Evolutionary conservation across 2,113 vertebrate genomes (phyloP), one percentile per base, ranked within the genome.

Genomic region (Amblyopsis rosae): DNA sequence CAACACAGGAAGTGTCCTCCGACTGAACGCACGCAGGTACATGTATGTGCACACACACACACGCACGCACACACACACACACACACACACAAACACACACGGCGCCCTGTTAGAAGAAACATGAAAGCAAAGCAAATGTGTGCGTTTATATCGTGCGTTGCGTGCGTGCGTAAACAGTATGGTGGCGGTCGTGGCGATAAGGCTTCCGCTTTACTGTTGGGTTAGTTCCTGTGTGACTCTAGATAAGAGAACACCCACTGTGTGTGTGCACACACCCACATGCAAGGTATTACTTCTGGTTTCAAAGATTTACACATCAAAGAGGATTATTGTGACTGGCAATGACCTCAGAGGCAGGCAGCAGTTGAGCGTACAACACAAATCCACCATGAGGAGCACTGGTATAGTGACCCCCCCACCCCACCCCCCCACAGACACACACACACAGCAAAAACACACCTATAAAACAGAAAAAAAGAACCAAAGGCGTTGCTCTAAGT

Each of bases 151-250:
- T n/a, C 13, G 12, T 65, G 48, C 9, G 62, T 65, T 48, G 72
- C 81, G 79, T 59, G 72, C 41, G 59, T 59, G 19, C 2, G n/a
- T 59, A 87, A 87, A 89, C 82, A 89, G 62, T n/a, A 56, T 63
- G 81, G 65, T 67, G 76, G 81, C 60, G 86, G 80, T 75, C 12
- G 49, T 48, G 62, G 65, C 50, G 89, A 91, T 91, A 89, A 89
- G 84, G 84, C 76, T 81, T 88, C 77, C 67, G 73, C 66, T 83
- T 41, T 17, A 69, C 47, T 91, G 84, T 91, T 88, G 81, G 84
- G 83, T 87, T 60, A 86, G 82, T 84, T 83, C 77, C 84, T 81
- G 84, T 89, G 84, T 79, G 75, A 85, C 67, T 16, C 53, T 32
- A 82, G 89, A 91, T 91, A 89, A 91, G 82, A 61, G 56, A 62